Evolutionary conservation across 2,797 vertebrate genomes (phyloP).

Genomic region (Molossus alvarezi): DNA sequence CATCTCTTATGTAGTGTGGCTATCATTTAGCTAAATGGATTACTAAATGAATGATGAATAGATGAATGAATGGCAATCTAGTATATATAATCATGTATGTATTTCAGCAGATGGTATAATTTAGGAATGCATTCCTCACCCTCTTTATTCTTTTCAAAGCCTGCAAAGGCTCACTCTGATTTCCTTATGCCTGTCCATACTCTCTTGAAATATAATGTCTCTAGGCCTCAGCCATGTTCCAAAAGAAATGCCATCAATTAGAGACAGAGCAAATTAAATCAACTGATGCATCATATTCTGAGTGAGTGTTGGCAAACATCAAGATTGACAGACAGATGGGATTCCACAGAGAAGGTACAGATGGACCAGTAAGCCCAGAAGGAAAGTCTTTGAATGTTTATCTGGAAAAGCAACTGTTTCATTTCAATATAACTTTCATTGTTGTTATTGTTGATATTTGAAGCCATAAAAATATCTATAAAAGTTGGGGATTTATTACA

Average conservation of each 20-base stretch:
- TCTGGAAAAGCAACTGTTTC: constrained; percentile 68
- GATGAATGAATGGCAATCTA: not conserved
- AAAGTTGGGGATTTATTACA: constrained; percentile 25
- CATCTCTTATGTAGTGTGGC: not conserved
- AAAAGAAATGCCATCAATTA: not conserved
- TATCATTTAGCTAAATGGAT: constrained; percentile 32
- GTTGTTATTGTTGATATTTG: constrained; percentile 44
- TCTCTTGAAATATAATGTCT: not conserved
- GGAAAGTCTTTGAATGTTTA: constrained; percentile 59
- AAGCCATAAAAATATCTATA: constrained; percentile 11
- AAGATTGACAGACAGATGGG: constrained; percentile 54
- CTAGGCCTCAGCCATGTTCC: not conserved
- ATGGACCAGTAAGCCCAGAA: constrained; percentile 57
- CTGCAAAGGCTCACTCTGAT: not conserved
- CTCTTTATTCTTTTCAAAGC: constrained; percentile 19
- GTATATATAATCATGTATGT: constrained; percentile 22
- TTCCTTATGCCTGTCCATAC: not conserved
- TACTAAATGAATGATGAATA: constrained; percentile 43
- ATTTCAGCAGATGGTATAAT: constrained; percentile 43
- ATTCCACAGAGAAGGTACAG: constrained; percentile 72
- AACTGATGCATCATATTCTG: not conserved
- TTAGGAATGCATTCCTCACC: not conserved
- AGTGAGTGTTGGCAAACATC: constrained; percentile 58
- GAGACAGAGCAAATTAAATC: constrained; percentile 30
- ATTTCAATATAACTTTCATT: constrained; percentile 36